phyloP scores from a whole-genome alignment of 2,797 vertebrate species.

The Neosalanx taihuensis region DNA sequence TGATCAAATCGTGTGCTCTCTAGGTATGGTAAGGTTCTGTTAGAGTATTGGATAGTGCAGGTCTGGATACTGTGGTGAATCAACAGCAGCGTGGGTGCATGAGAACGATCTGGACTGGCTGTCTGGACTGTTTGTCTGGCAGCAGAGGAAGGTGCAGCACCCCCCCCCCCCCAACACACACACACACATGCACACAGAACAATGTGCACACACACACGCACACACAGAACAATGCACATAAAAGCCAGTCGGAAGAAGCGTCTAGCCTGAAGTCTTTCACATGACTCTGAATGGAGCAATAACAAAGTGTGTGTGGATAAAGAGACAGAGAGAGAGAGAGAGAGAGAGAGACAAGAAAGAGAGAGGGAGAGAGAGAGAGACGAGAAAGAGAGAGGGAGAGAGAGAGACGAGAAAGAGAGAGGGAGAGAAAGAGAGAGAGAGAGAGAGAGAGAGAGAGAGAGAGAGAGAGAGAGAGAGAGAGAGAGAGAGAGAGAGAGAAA shows the following conservation, averaged over 20 bases:
- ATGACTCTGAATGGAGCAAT: conserved; percentile 56
- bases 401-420: not conserved
- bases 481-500: too few species aligned
- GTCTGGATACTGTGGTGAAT: conserved; percentile 11
- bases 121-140: conserved; percentile 40
- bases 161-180: not conserved
- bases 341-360: conserved; percentile 12
- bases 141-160: conserved; percentile 27
- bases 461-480: too few species aligned
- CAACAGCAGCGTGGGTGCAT: conserved; percentile 25
- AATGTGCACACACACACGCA: not conserved
- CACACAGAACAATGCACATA: conserved; percentile 65
- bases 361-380: too few species aligned
- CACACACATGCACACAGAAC: not conserved
- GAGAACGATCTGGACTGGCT: conserved; percentile 38
- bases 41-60: not conserved
- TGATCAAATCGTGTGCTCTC: not conserved
- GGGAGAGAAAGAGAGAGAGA: too few species aligned
- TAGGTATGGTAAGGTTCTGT: not conserved
- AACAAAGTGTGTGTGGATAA: conserved; percentile 41
- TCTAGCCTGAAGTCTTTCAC: conserved; percentile 65
- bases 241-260: conserved; percentile 65
- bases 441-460: too few species aligned
- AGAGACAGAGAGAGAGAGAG: conserved; percentile 31
- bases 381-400: too few species aligned